phyloP scores from a whole-genome alignment of 2,888 invertebrate species.

The Cheilosia soror region DNA sequence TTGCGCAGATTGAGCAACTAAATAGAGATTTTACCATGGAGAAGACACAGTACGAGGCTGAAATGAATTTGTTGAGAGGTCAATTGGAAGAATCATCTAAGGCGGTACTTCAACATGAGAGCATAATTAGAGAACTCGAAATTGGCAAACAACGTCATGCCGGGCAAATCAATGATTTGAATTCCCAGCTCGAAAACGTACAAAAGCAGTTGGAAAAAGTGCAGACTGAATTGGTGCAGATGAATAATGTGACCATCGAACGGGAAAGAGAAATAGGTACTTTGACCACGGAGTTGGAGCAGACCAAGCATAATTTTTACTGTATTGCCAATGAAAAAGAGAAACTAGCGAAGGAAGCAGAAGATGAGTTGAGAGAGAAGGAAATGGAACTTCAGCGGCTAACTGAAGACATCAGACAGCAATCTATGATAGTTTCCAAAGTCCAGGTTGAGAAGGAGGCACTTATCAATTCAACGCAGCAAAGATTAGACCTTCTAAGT shows the following conservation, averaged over 20 bases:
- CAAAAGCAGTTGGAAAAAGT: constrained; percentile 10
- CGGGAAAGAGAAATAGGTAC: background rate
- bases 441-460: constrained; percentile 22
- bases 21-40: background rate
- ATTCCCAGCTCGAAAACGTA: background rate
- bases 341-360: background rate
- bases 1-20: constrained; percentile 10
- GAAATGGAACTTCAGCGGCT: background rate
- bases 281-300: constrained; percentile 11
- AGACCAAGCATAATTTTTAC: background rate
- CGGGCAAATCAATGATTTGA: background rate
- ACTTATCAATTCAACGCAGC: constrained; percentile 25
- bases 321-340: background rate
- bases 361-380: constrained; percentile 5
- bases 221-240: background rate
- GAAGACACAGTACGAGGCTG: background rate
- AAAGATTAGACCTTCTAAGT: constrained; percentile 1
- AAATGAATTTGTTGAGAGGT: background rate
- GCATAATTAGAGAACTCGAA: background rate
- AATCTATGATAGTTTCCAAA: too few relatives aligned
- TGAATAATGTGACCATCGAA: background rate
- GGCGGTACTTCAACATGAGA: background rate
- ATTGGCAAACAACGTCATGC: background rate
- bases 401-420: background rate
- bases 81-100: background rate